Evolutionary conservation across 2,888 invertebrate genomes (phyloP), one percentile per base, ranked within the genome.

Genomic region (Lithodes maja): DNA sequence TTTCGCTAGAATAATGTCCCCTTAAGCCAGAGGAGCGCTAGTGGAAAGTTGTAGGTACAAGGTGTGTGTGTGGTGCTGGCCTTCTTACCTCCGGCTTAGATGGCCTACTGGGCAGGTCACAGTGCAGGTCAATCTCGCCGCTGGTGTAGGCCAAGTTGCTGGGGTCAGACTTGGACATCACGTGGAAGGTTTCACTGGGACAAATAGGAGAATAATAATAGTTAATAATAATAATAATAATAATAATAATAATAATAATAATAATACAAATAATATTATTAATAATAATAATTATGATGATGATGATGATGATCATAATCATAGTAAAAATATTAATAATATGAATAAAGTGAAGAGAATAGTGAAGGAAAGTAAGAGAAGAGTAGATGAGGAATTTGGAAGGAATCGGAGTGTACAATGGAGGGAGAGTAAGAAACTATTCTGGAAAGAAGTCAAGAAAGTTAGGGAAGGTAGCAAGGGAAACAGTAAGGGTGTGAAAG

Each of bases 131-230:
- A 5, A 77, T 5, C 49, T 5, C 15, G 5, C 9, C 77, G 50
- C 77, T 33, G 49, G 77, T 77, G 50, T 77, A 77, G n/a, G 77
- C 77, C 49, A 77, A 50, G 77, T 77, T 77, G 50, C 52, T 77
- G 49, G 77, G 77, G 52, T 77, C 50, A 7, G 77, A 77, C 77
- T 77, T 77, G 50, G 77, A 12, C 9, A 50, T 7, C 77, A 77
- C 77, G 5, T 77, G 50, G 52, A 77, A 77, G 12, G 77, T 77
- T 17, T 77, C 77, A 3, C 77, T 77, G 52, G 5, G 15, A 49
- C 3, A n/a, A n/a, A 5, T 7, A n/a, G 74, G 74, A 5, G 15
- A 74, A n/a, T 7, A n/a, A 5, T n/a, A n/a, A 74, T 15, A n/a
- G 1, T 74, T n/a, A 74, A n/a, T 7, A 5, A n/a, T n/a, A n/a